These are phyloP conservation scores for Macaria notata DNA, from an alignment of 2,888 invertebrate genomes.

Conservation along the genomic window DNA sequence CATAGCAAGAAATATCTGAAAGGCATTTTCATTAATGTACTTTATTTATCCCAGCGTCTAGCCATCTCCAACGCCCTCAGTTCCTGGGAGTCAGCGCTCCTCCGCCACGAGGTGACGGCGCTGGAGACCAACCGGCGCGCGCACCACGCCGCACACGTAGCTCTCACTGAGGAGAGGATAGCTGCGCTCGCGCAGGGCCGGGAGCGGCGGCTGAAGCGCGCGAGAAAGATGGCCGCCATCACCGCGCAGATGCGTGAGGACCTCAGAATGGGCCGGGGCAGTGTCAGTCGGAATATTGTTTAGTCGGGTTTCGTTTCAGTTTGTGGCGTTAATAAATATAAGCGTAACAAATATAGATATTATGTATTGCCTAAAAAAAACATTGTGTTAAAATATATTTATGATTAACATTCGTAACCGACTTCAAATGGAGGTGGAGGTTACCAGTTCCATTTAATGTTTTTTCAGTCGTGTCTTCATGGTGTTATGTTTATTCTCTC, in stretches of 20 bases:
- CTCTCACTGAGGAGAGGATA: conserved; percentile 47
- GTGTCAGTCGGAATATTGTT: background rate
- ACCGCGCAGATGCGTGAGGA: conserved; percentile 61
- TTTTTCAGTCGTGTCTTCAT: too few relatives aligned
- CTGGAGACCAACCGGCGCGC: conserved; percentile 53
- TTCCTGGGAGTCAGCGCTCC: conserved; percentile 55
- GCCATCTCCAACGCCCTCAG: conserved; percentile 64
- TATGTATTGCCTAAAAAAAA: too few relatives aligned
- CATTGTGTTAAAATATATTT: too few relatives aligned
- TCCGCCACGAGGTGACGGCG: conserved; percentile 54
- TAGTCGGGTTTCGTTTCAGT: background rate
- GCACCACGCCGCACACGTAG: conserved; percentile 49
- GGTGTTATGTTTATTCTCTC: too few relatives aligned
- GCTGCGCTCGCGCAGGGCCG: conserved; percentile 35
- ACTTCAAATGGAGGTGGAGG: too few relatives aligned
- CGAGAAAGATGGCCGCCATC: conserved; percentile 50
- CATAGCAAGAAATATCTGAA: too few relatives aligned
- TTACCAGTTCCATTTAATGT: too few relatives aligned
- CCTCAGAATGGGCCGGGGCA: conserved; percentile 34
- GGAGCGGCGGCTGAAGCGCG: conserved; percentile 39
- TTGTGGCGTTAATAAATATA: too few relatives aligned
- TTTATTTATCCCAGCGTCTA: conserved; percentile 47
- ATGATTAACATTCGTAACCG: too few relatives aligned
- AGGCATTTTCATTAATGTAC: too few relatives aligned
- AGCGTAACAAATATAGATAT: too few relatives aligned